Base-by-base conservation (phyloP, 2,888 invertebrate genomes). In the Zootermopsis nevadensis region DNA sequence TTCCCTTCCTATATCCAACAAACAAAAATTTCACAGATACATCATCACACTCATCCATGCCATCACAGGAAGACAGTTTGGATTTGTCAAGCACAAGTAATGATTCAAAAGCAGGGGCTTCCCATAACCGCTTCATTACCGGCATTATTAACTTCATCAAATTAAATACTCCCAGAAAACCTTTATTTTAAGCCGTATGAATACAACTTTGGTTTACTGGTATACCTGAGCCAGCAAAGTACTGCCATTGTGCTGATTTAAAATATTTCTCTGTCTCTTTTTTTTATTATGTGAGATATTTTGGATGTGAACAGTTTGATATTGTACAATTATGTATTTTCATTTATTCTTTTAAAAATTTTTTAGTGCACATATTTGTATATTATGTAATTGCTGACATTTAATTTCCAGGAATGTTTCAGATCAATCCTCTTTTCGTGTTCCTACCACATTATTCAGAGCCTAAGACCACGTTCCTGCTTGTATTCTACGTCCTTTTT, bases 391-490 rank as follows among this genome's bases (percentile, higher is more conserved):
- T 79, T 55, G 42, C 33, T 79, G 79, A 83, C 24, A 66, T 69
- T 80, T 80, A 79, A 80, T 81, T 83, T 81, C 80, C 81, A 83
- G 83, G 83, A 83, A 83, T 83, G 83, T 81, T 83, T 83, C 53
- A 81, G 30, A 66, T 76, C 72, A 60, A 38, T 77, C 82, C 55
- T 35, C 30, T 27, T 66, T 38, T 79, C 77, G 10, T n/a, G 48
- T 81, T 69, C 81, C 30, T 69, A 72, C 7, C 72, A 72, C 27
- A 6, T 69, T 33, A 60, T 27, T 60, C 27, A 27, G 48, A 19
- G 19, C 19, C 15, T 4, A 48, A 27, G 31, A 79, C 48, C 42
- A 79, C 24, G 15, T 38, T 60, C 22, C 35, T 60, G 35, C 30
- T 80, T 35, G 27, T 60, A 24, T 27, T 80, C 80, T 60, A 66